Base-by-base conservation (phyloP, 1,140 invertebrate species). In the Hyposmocoma kahamanoa region DNA sequence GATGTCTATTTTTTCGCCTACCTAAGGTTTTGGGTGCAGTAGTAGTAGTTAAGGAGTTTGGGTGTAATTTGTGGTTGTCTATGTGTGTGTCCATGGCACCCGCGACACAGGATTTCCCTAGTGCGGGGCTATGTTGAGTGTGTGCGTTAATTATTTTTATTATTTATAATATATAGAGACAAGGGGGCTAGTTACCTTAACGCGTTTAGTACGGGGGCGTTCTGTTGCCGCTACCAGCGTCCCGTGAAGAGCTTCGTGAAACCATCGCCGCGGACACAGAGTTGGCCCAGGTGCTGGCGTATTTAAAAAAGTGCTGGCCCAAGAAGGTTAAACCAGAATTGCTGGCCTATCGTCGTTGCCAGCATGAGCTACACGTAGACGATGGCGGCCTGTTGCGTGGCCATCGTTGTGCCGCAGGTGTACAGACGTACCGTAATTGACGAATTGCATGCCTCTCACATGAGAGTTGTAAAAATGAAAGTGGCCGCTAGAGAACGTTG, bases 1-100 rank as follows among this genome's bases (percentile, higher is more conserved):
- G 11, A 2, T 43, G 5, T 26, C 42, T 1, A 43, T 43, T 43
- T 43, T 28, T 22, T 22, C 1, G 28, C 8, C 39, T 56, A 49
- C n/a, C 49, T 67, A 38, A 38, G 42, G 42, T 17, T n/a, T n/a
- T n/a, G n/a, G n/a, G 28, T 43, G 8, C 18, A 22, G 3, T 10
- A 15, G 17, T 28, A 11, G 17, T n/a, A 64, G 15, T 58, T n/a
- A n/a, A n/a, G n/a, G n/a, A n/a, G n/a, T n/a, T n/a, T 26, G 24
- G 11, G 5, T 5, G 24, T 26, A 26, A 6, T 5, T 11, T 26
- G 5, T 26, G 24, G 5, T 26, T 11, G 5, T 26, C 5, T 5
- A 5, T 5, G 24, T 11, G 5, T 26, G 11, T 26, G 11, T 6
- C 11, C 11, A 26, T 26, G 11, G 11, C 5, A 26, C 11, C 11